These are phyloP conservation scores for Mohoua ochrocephala DNA, from an alignment of 2,113 vertebrate genomes.

Conservation along the genomic window DNA sequence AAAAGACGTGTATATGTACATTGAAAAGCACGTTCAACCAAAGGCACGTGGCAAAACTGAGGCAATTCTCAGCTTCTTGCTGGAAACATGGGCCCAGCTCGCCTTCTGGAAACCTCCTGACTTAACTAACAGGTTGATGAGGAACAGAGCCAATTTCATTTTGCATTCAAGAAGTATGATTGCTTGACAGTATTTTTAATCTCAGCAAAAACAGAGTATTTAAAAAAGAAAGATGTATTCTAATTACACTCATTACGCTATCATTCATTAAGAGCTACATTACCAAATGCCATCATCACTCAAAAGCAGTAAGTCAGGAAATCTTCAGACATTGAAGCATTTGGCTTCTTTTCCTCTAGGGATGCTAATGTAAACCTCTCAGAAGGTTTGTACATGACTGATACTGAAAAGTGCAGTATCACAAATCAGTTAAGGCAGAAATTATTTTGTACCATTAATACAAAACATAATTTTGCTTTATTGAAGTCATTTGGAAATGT, in stretches of 20 bases:
- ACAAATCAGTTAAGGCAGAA: neutral
- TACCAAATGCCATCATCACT: conserved; percentile 33
- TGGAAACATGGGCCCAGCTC: neutral
- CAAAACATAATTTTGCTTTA: neutral
- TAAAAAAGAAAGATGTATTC: conserved; percentile 22
- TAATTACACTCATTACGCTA: conserved; percentile 5
- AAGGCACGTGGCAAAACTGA: neutral
- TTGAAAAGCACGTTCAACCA: neutral
- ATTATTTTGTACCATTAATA: conserved; percentile 6
- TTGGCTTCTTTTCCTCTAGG: neutral
- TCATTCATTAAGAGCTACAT: conserved; percentile 24
- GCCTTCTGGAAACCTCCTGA: neutral
- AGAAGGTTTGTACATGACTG: neutral
- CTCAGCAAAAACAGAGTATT: neutral
- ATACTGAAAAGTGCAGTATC: neutral
- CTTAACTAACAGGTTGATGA: neutral
- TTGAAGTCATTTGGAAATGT: neutral
- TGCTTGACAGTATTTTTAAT: neutral
- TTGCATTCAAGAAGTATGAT: neutral
- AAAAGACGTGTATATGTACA: neutral
- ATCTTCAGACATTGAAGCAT: conserved; percentile 18
- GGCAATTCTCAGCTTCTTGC: neutral
- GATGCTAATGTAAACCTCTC: conserved; percentile 8
- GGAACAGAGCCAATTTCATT: neutral
- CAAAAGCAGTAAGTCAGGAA: conserved; percentile 29